Conservation (phyloP, 2,888 invertebrate genomes). For the Ophioninae sp. region DNA sequence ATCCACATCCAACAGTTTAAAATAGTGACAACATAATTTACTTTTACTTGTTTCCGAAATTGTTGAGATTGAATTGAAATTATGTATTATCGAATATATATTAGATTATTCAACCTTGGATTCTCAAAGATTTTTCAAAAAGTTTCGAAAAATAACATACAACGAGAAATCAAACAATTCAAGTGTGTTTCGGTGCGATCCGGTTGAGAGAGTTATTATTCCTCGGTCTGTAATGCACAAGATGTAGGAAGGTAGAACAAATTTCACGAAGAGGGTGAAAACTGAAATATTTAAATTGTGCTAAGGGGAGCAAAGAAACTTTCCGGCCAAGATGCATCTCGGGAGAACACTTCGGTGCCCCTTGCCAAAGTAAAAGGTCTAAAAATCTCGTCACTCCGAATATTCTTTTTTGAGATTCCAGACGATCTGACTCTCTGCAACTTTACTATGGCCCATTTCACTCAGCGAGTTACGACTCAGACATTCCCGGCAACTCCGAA, state of each 20-base stretch:
- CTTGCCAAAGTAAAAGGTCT: not conserved
- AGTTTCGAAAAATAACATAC: not conserved
- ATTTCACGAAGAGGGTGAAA: not conserved
- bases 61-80: too few species aligned
- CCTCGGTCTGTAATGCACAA: not conserved
- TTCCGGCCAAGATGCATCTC: constrained; percentile 33
- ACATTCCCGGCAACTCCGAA: constrained; percentile 26
- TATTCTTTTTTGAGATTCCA: constrained; percentile 21
- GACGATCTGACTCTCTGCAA: constrained; percentile 9
- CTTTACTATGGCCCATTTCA: constrained; percentile 28
- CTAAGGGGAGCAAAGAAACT: constrained; percentile 22
- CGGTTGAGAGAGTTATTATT: constrained; percentile 36
- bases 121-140: not conserved
- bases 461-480: constrained; percentile 46
- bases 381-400: constrained; percentile 5
- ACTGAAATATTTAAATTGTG: constrained; percentile 41
- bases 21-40: not conserved
- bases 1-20: not conserved
- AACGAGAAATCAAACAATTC: constrained; percentile 19
- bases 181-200: not conserved
- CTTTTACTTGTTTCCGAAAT: not conserved
- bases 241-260: not conserved
- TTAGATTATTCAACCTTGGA: not conserved
- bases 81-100: not conserved
- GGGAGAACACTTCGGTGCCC: constrained; percentile 4